A percentile compares a stretch with the other conserved stretches of the same genome.
Conservation (phyloP, 2,888 invertebrate genomes). For the Zygaena filipendulae region DNA sequence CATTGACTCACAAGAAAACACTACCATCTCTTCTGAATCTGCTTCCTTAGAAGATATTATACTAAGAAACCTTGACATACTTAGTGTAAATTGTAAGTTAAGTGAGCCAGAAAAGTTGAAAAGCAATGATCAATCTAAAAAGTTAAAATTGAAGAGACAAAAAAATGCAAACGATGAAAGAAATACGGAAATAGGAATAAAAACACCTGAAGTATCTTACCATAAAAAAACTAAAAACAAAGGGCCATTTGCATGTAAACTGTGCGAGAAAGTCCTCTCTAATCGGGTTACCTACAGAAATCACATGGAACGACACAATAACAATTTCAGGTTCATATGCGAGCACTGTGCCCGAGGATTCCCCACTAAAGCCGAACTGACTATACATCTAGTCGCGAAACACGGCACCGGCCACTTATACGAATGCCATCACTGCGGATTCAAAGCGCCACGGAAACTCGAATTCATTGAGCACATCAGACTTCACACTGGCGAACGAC, state of each 20-base stretch:
- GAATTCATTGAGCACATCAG: conserved; percentile 44
- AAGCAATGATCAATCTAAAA: too few species aligned
- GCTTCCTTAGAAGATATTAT: too few species aligned
- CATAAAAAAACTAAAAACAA: conserved; percentile 7
- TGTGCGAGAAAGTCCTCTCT: conserved; percentile 37
- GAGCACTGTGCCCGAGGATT: conserved; percentile 52
- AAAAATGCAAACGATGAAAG: conserved; percentile 1
- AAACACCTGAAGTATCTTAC: too few species aligned
- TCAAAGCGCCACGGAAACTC: conserved; percentile 36
- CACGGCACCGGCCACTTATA: conserved; percentile 40
- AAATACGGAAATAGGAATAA: conserved; percentile 2
- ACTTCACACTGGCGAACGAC: conserved; percentile 49
- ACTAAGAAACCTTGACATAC: too few species aligned
- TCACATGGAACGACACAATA: conserved; percentile 51
- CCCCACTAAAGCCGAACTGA: conserved; percentile 29
- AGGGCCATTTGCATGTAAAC: conserved; percentile 29
- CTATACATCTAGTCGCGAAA: conserved; percentile 33
- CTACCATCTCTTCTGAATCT: too few species aligned
- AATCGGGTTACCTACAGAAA: conserved; percentile 33
- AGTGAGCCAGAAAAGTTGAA: too few species aligned
- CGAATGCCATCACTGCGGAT: conserved; percentile 40
- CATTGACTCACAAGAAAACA: too few species aligned
- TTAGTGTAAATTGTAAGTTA: too few species aligned
- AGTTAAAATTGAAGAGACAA: too few species aligned
- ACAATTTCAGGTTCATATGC: conserved; percentile 38